Evolutionary conservation across 2,888 invertebrate species (phyloP).

Genomic region (Willowsia nigromaculata): DNA sequence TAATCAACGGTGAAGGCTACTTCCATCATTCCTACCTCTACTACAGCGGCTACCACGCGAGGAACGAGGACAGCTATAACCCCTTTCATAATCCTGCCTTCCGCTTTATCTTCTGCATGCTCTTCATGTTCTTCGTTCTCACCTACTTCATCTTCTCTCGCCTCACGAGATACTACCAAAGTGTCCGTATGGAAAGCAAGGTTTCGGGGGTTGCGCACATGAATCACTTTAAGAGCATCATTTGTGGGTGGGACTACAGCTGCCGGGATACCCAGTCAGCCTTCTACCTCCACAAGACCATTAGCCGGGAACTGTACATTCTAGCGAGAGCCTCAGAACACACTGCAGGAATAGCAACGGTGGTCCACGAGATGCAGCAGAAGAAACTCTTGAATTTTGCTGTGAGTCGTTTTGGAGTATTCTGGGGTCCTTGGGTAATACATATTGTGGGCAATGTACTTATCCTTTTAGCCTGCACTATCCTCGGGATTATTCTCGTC

Average conservation of each 20-base stretch:
- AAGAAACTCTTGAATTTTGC: conserved; percentile 4
- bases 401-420: not conserved
- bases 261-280: conserved; percentile 40
- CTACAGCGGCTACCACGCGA: conserved; percentile 47
- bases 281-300: conserved; percentile 52
- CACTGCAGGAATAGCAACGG: not conserved
- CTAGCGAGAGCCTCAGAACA: not conserved
- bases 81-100: conserved; percentile 20
- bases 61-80: not conserved
- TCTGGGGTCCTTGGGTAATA: conserved; percentile 42
- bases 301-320: conserved; percentile 32
- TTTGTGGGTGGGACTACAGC: conserved; percentile 71
- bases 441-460: conserved; percentile 38
- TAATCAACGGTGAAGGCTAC: conserved; percentile 49
- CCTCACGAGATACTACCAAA: conserved; percentile 36
- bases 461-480: not conserved
- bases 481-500: not conserved
- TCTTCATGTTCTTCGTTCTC: conserved; percentile 53
- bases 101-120: conserved; percentile 45
- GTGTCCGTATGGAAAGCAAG: conserved; percentile 33
- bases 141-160: conserved; percentile 49
- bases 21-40: conserved; percentile 44
- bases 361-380: not conserved
- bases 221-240: conserved; percentile 49
- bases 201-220: conserved; percentile 50